Conservation (phyloP, 2,888 invertebrate genomes). For the Leptinotarsa juncta region DNA sequence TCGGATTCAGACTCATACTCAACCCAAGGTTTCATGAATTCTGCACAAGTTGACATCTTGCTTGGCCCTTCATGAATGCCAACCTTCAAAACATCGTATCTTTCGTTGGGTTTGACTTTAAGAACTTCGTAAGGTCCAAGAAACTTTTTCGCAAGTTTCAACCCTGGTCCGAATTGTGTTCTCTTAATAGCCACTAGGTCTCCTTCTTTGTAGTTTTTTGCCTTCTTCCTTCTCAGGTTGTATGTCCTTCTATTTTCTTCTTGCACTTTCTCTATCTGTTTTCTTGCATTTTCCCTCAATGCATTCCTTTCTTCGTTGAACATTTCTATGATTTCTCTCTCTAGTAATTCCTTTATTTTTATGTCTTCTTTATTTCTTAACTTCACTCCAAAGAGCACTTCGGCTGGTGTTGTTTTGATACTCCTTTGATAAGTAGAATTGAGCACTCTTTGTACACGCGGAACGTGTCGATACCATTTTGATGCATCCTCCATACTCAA, state of each 20-base stretch:
- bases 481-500: slow-evolving; percentile 54
- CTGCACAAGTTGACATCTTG: slow-evolving; percentile 52
- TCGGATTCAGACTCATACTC: slow-evolving; percentile 36
- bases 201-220: slow-evolving; percentile 44
- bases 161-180: slow-evolving; percentile 57
- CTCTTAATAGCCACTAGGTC: slow-evolving; percentile 57
- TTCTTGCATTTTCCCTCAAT: slow-evolving; percentile 32
- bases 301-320: slow-evolving; percentile 38
- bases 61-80: slow-evolving; percentile 53
- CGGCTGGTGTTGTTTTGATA: slow-evolving; percentile 47
- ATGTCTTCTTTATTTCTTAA: slow-evolving; percentile 38
- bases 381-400: slow-evolving; percentile 48
- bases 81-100: slow-evolving; percentile 55
- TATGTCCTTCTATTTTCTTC: slow-evolving; percentile 48
- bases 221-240: slow-evolving; percentile 46
- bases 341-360: slow-evolving; percentile 34
- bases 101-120: slow-evolving; percentile 50
- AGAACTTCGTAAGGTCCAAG: slow-evolving; percentile 53
- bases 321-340: slow-evolving; percentile 29
- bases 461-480: slow-evolving; percentile 53
- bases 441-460: slow-evolving; percentile 48
- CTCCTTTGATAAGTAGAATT: slow-evolving; percentile 54
- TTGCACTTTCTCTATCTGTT: slow-evolving; percentile 41
- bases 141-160: slow-evolving; percentile 57
- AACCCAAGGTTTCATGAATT: slow-evolving; percentile 43